phyloP scores from a whole-genome alignment of 1,140 invertebrate genomes.

The Daktulosphaira vitifoliae region DNA sequence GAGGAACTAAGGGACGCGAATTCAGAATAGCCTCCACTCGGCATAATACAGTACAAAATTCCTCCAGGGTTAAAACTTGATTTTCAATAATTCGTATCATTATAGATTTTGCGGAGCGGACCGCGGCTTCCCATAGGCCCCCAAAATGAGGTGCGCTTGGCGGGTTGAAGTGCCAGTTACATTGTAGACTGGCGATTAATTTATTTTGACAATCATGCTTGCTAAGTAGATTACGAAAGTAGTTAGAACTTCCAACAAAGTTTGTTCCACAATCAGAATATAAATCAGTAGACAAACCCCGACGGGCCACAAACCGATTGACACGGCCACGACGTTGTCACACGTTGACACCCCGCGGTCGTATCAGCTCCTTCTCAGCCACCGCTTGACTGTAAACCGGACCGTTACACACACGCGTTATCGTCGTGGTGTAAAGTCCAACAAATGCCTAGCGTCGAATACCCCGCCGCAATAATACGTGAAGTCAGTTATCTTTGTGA shows the following conservation, averaged over 20 bases:
- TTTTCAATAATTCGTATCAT: slow-evolving; percentile 39
- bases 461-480: too few relatives aligned
- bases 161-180: slow-evolving; percentile 37
- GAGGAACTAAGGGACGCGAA: slow-evolving; percentile 38
- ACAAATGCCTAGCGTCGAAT: too few relatives aligned
- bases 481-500: too few relatives aligned
- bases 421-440: too few relatives aligned
- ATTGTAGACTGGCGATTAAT: neutral
- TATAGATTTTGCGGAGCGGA: slow-evolving; percentile 41
- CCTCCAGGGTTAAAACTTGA: slow-evolving; percentile 37
- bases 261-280: slow-evolving; percentile 40
- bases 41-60: slow-evolving; percentile 39
- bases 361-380: too few relatives aligned
- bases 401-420: too few relatives aligned
- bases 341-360: too few relatives aligned
- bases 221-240: neutral
- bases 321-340: too few relatives aligned
- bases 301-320: slow-evolving; percentile 36
- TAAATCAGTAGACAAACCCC: slow-evolving; percentile 35
- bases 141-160: slow-evolving; percentile 41
- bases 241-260: slow-evolving; percentile 37
- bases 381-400: too few relatives aligned
- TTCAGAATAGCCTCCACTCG: slow-evolving; percentile 42
- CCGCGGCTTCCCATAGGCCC: slow-evolving; percentile 42
- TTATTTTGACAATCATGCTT: neutral